Conservation (phyloP, 2,797 vertebrate genomes). For the Anisognathus igniventris region DNA sequence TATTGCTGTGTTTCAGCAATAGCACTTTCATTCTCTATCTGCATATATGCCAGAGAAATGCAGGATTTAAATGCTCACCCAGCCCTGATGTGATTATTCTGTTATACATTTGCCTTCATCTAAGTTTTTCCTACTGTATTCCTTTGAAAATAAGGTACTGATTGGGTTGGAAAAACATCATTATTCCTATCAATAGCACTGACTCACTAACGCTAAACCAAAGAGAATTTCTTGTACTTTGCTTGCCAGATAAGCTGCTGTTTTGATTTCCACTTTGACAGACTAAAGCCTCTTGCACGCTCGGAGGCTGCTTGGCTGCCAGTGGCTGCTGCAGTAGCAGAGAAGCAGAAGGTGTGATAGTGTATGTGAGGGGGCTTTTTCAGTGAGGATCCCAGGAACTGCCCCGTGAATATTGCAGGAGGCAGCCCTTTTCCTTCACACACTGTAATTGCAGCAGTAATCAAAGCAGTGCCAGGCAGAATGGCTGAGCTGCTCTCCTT, state of each 20-base stretch:
- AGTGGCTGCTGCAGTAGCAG: background rate
- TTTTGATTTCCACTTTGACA: slow-evolving; percentile 14
- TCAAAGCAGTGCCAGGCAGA: background rate
- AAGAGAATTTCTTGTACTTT: background rate
- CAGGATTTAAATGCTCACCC: background rate
- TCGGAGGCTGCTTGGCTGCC: background rate
- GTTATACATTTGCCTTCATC: background rate
- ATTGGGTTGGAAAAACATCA: background rate
- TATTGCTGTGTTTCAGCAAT: background rate
- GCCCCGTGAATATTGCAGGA: background rate
- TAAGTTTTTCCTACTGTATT: background rate
- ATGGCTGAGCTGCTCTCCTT: background rate
- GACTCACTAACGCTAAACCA: background rate
- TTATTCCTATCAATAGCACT: background rate
- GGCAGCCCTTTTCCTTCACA: background rate
- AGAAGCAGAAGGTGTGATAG: background rate
- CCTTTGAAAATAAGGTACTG: background rate
- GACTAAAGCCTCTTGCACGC: background rate
- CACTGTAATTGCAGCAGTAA: background rate
- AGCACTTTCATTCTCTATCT: background rate
- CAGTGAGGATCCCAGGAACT: background rate
- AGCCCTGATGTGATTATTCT: background rate
- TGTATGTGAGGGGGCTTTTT: fast-evolving
- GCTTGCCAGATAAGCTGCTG: background rate
- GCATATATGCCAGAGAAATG: background rate